Conservation (phyloP, 2,797 vertebrate species). For the Myripristis jacobus region DNA sequence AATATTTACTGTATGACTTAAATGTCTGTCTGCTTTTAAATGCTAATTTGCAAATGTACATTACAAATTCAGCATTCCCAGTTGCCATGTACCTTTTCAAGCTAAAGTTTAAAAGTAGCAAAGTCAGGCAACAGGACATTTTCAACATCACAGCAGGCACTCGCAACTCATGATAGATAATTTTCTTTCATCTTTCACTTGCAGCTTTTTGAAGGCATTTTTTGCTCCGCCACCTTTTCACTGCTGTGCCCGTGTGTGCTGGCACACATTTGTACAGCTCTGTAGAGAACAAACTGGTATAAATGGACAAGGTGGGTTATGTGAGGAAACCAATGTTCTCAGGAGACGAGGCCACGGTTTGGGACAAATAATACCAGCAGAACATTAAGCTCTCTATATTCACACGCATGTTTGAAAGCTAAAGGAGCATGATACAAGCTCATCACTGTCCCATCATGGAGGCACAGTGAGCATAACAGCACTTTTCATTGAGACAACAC, state of each 20-base stretch:
- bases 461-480: no score
- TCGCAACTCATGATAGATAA: not conserved
- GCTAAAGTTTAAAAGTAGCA: no score
- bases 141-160: not conserved
- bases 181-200: not conserved
- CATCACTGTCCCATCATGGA: no score
- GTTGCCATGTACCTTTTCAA: not conserved
- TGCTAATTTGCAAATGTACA: not conserved
- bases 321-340: not conserved
- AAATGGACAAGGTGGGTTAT: not conserved
- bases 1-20: not conserved
- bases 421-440: no score
- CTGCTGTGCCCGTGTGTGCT: no score
- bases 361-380: no score
- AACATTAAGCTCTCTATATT: not conserved
- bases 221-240: not conserved
- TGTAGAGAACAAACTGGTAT: not conserved
- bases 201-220: not conserved
- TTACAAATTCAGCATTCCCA: not conserved
- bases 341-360: no score
- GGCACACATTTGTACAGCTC: not conserved
- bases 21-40: not conserved
- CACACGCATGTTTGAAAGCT: no score
- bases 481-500: no score
- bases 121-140: not conserved